These are phyloP conservation scores for Coregonus suidteri DNA, from an alignment of 2,797 vertebrate genomes.

Conservation along the genomic window DNA sequence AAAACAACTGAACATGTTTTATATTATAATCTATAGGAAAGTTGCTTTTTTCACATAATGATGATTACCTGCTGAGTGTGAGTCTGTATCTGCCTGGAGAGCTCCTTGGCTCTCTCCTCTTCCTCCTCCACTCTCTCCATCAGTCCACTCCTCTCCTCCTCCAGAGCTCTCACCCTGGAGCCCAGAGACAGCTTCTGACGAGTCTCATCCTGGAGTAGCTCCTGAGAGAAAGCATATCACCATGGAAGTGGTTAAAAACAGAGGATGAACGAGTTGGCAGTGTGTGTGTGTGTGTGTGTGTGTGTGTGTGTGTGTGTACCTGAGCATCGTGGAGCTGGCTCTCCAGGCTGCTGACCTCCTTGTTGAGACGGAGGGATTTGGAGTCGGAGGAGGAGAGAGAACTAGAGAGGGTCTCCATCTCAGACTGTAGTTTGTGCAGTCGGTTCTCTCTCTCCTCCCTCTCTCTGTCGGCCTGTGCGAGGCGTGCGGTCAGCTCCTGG, in stretches of 20 bases:
- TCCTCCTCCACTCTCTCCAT: constrained; percentile 89
- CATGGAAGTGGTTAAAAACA: constrained; percentile 13
- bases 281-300: constrained; percentile 14
- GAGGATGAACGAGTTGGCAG: background rate
- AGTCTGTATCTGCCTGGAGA: constrained; percentile 82
- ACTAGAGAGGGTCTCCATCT: constrained; percentile 80
- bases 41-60: background rate
- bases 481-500: constrained; percentile 81
- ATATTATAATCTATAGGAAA: background rate
- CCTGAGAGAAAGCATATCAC: constrained; percentile 63
- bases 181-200: constrained; percentile 84
- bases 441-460: constrained; percentile 80
- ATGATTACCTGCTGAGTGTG: constrained; percentile 82
- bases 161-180: constrained; percentile 81
- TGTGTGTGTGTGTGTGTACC: constrained; percentile 66
- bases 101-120: constrained; percentile 79
- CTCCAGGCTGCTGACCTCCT: constrained; percentile 85
- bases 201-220: constrained; percentile 87
- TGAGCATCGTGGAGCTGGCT: constrained; percentile 86
- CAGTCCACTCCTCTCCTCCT: constrained; percentile 82
- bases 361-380: constrained; percentile 81
- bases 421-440: constrained; percentile 83
- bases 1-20: background rate
- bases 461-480: constrained; percentile 80
- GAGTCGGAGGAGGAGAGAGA: constrained; percentile 81